Evolutionary conservation across 2,113 vertebrate genomes (phyloP).

Genomic region (Philantomba maxwellii): DNA sequence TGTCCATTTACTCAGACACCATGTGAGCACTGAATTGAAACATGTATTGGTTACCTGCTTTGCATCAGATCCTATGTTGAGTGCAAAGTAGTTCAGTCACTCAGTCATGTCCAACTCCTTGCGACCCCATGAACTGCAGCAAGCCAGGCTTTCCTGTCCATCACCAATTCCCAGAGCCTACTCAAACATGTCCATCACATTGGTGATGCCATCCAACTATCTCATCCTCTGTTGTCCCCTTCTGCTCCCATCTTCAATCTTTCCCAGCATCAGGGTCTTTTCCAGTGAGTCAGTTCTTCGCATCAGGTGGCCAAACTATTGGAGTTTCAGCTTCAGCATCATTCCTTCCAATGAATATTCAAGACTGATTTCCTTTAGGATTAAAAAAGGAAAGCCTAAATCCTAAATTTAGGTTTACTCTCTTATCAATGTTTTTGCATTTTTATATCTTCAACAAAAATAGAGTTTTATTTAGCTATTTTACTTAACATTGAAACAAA

Average conservation of each 20-base stretch:
- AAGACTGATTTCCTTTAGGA: background rate
- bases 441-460: background rate
- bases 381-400: background rate
- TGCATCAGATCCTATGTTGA: background rate
- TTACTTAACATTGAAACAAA: background rate
- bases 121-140: background rate
- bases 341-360: background rate
- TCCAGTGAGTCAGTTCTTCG: background rate
- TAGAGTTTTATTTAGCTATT: background rate
- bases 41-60: background rate
- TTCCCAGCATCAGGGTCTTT: background rate
- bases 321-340: background rate
- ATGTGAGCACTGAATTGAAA: background rate
- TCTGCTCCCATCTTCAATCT: background rate
- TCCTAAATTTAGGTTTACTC: background rate
- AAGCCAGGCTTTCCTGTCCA: background rate
- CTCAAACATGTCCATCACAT: background rate
- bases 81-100: background rate
- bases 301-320: background rate
- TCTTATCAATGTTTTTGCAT: background rate
- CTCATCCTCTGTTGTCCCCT: background rate
- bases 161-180: background rate
- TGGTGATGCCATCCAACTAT: background rate
- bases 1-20: background rate
- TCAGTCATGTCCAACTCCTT: background rate